These are phyloP conservation scores for Onychostruthus taczanowskii DNA, from an alignment of 2,113 vertebrate species.

Conservation along the genomic window DNA sequence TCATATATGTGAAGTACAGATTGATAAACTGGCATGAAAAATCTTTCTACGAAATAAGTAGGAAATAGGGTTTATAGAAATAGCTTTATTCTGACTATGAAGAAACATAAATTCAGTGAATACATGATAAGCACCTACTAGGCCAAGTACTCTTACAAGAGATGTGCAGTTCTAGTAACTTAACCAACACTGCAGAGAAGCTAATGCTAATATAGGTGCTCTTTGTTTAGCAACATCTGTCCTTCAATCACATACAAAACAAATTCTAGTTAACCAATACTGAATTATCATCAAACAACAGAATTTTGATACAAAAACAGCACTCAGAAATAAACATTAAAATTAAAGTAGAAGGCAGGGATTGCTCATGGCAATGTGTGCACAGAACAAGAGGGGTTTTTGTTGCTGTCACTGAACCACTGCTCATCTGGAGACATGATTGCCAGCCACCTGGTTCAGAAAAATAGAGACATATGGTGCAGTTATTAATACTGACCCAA, in stretches of 20 bases:
- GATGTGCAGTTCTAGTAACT: not conserved
- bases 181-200: not conserved
- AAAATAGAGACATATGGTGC: not conserved
- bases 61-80: not conserved
- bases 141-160: not conserved
- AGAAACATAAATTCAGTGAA: not conserved
- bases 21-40: not conserved
- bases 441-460: constrained; percentile 27
- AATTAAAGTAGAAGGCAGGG: not conserved
- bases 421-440: not conserved
- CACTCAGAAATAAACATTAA: not conserved
- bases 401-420: not conserved
- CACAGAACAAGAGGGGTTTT: not conserved
- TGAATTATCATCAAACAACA: not conserved
- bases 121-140: not conserved
- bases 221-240: not conserved
- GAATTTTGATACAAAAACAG: not conserved
- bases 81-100: not conserved
- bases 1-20: fast-evolving
- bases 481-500: not conserved
- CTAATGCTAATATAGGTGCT: not conserved
- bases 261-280: not conserved
- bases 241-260: not conserved
- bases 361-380: not conserved
- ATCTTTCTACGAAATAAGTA: not conserved